Evolutionary conservation across 2,797 vertebrate genomes (phyloP), one percentile per base, ranked within the genome.

Genomic region (Uromys caudimaculatus): DNA sequence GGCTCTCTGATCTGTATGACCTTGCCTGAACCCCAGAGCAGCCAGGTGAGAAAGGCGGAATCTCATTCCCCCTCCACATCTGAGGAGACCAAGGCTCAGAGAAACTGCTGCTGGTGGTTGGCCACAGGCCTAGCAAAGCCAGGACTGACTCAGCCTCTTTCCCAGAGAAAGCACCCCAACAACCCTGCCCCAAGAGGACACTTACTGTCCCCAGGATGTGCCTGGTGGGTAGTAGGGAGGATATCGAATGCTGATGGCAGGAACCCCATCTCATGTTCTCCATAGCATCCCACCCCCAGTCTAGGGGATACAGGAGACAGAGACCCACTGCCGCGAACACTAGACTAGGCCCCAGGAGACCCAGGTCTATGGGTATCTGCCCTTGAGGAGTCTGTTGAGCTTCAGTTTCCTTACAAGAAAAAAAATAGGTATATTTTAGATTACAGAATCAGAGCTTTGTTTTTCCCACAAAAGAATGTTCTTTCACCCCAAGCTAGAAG

Each of bases 51-150:
- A 35, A 88, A 62, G 16, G 23, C 16, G 5, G 64, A 41, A 38
- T 88, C 52, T 93, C 24, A 27, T 64, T 47, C 14, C 44, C 69
- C 82, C 32, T 91, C 78, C 17, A 60, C 52, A 77, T 41, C 47
- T 35, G 21, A 58, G 47, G 54, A 96, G 81, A 95, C 29, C 67
- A 85, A 95, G 38, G 58, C 50, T 67, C 52, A 35, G 44, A 71
- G 44, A 60, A 88, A 54, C 35, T 52, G 21, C 23, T n/a, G 16
- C 9, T n/a, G 14, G 54, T n/a, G n/a, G 50, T 47, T 44, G 83
- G 50, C 13, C 73, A 23, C 13, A 23, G 0, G 38, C 13, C 83
- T 44, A 38, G 32, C 58, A 75, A 16, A 85, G 29, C 17, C 71
- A 84, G 60, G 23, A 88, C 71, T 54, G 27, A 88, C 75, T 60